Base-by-base conservation (phyloP, 2,113 vertebrate genomes). In the Sterrhoptilus dennistouni region DNA sequence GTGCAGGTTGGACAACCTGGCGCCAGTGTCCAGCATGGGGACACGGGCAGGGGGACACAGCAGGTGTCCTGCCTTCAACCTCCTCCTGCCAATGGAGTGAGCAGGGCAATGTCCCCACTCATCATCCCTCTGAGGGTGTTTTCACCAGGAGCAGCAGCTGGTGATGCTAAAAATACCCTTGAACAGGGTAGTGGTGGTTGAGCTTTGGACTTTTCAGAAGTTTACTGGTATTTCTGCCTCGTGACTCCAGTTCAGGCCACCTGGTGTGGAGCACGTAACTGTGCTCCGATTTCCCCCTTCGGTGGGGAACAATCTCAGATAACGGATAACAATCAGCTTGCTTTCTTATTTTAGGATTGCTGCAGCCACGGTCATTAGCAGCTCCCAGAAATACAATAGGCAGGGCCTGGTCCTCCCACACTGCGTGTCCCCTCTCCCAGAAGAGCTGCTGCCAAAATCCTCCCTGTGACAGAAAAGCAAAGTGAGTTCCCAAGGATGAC, bases 271-370 rank as follows among this genome's bases (percentile, higher is more conserved):
- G 78, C 86, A 89, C 2, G 42, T 69, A 88, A 83, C 64, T 27
- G 47, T 40, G 76, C 77, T 89, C 81, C 0, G 0, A 8, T 94
- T 93, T 87, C 84, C 74, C 87, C 3, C 4, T 47, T 74, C 0
- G 2, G 27, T 82, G 87, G 61, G 84, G 94, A 93, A 65, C 47
- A 40, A 83, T 79, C 87, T 86, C 66, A 91, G 89, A 79, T 92
- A 93, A 87, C 0, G 14, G 87, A 83, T 76, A 96, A 92, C 83
- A 57, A 89, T 75, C 53, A 50, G 70, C 40, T 89, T 38, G 1
- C 83, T 93, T 94, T 91, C 94, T 96, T 91, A 91, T 95, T 96
- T 97, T 94, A 95, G 83, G 89, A 54, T 94, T 77, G 61, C 75
- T 84, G 14, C n/a, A 65, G 81, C 69, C 28, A 3, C 3, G 23